These are phyloP conservation scores for Fregetta grallaria DNA, from an alignment of 2,113 vertebrate species.

Conservation along the genomic window DNA sequence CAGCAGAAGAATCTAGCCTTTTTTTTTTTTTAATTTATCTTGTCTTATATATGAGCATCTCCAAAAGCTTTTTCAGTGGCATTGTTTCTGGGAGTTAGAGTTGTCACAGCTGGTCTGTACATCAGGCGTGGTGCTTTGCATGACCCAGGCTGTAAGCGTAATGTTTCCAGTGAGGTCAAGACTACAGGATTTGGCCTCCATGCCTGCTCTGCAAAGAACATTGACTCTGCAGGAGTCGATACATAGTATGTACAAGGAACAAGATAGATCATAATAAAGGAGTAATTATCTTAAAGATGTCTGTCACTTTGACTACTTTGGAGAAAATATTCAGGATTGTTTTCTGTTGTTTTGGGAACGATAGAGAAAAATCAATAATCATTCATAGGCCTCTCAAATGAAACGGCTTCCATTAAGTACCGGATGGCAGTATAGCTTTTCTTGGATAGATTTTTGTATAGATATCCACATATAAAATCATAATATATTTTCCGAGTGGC, in stretches of 20 bases:
- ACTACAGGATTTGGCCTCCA: background rate
- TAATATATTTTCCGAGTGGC: background rate
- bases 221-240: background rate
- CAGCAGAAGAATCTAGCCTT: background rate
- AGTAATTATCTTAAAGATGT: background rate
- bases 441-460: background rate
- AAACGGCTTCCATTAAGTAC: constrained; percentile 17
- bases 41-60: background rate
- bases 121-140: background rate
- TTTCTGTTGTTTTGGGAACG: background rate
- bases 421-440: background rate
- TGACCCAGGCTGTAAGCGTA: background rate
- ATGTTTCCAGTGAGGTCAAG: background rate
- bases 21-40: background rate
- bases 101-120: background rate
- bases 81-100: background rate
- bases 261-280: background rate
- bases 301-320: background rate
- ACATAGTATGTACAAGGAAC: background rate
- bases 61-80: background rate
- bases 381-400: background rate
- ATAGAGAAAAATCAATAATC: constrained; percentile 5
- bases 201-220: background rate
- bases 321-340: constrained; percentile 3
- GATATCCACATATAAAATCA: background rate